Evolutionary conservation across 2,888 invertebrate genomes (phyloP).

Genomic region (Mesoligia furuncula): DNA sequence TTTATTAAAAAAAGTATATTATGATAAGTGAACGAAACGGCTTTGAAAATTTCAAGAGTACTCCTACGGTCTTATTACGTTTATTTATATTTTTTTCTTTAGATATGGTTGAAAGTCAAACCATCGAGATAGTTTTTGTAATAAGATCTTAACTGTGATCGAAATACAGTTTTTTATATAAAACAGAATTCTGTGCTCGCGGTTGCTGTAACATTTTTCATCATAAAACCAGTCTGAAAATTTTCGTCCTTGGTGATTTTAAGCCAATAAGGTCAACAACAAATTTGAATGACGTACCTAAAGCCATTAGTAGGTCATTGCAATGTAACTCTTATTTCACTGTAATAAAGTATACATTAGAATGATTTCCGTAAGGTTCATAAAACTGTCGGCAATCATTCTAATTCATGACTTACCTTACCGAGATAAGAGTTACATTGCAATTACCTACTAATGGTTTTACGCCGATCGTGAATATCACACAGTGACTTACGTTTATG

Average conservation of each 20-base stretch:
- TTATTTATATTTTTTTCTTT: neutral
- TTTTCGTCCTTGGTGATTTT: neutral
- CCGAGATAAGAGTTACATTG: neutral
- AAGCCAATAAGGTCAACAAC: neutral
- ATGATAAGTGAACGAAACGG: too few species aligned
- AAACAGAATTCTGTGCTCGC: too few species aligned
- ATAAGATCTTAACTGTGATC: too few species aligned
- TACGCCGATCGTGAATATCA: neutral
- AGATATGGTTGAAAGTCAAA: neutral
- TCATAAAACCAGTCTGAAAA: neutral
- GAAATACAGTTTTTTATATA: too few species aligned
- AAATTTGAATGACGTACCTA: neutral
- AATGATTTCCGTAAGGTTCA: neutral
- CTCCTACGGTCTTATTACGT: neutral
- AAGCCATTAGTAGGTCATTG: neutral
- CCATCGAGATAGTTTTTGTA: neutral
- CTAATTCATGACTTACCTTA: neutral
- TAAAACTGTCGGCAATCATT: too few species aligned
- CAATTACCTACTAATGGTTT: neutral
- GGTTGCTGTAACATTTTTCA: neutral
- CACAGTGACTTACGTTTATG: conserved; percentile 75
- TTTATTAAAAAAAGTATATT: too few species aligned
- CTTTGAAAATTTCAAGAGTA: neutral
- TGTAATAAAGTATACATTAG: neutral
- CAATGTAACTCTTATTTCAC: neutral